phyloP scores from a whole-genome alignment of 2,888 invertebrate species.

The Erpobdella octoculata region DNA sequence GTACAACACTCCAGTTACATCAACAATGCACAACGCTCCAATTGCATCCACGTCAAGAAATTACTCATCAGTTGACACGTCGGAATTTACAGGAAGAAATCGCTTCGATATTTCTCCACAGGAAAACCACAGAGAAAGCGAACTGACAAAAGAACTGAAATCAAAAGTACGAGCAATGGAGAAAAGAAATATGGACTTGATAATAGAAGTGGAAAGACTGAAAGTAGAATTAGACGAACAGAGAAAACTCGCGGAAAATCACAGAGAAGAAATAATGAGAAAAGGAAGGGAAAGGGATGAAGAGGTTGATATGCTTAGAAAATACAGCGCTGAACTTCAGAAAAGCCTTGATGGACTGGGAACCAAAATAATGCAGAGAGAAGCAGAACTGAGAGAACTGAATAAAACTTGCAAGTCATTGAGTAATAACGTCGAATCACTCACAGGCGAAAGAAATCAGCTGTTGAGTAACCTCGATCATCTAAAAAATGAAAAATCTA shows the following conservation, averaged over 20 bases:
- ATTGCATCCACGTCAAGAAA: no score
- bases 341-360: background rate
- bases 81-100: no score
- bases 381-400: background rate
- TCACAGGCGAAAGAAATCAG: background rate
- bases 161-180: background rate
- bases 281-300: background rate
- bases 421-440: background rate
- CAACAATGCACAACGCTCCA: no score
- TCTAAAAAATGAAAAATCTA: background rate
- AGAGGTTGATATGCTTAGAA: background rate
- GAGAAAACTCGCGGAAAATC: background rate
- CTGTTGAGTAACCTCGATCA: background rate
- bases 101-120: no score
- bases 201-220: background rate
- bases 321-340: background rate
- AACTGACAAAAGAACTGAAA: slow-evolving; percentile 3
- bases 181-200: slow-evolving; percentile 3
- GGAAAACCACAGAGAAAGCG: background rate
- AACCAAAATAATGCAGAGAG: background rate
- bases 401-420: background rate
- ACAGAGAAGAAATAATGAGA: background rate
- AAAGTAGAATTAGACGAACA: slow-evolving; percentile 1
- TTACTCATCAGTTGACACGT: no score
- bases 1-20: no score